phyloP scores from a whole-genome alignment of 2,888 invertebrate genomes.

The Cordilura impudica region DNA sequence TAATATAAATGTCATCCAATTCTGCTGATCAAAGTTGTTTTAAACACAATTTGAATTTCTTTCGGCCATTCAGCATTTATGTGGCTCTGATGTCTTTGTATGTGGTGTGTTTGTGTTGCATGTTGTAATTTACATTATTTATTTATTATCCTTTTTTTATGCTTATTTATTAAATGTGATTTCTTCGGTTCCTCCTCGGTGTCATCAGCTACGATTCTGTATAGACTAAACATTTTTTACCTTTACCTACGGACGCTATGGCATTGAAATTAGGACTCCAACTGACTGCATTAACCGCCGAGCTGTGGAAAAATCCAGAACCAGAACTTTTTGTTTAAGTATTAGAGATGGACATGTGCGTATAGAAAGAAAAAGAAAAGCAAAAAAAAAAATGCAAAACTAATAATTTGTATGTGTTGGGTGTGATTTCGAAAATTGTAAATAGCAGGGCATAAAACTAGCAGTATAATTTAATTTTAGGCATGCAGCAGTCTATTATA shows the following conservation, averaged over 20 bases:
- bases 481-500: neutral
- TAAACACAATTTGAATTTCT: neutral
- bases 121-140: neutral
- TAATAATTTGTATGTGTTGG: constrained; percentile 41
- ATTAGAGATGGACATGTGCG: constrained; percentile 1
- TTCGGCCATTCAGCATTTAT: neutral
- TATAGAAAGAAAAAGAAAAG: constrained; percentile 50
- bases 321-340: constrained; percentile 66
- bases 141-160: neutral
- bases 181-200: constrained; percentile 14
- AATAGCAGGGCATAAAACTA: neutral
- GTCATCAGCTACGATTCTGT: constrained; percentile 80
- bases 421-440: neutral
- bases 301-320: constrained; percentile 81
- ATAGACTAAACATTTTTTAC: constrained; percentile 90
- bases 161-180: neutral
- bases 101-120: too few species aligned
- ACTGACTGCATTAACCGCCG: constrained; percentile 90
- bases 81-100: neutral
- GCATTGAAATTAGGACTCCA: constrained; percentile 92
- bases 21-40: neutral
- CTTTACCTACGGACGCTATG: constrained; percentile 89
- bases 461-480: neutral
- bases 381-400: constrained; percentile 37
- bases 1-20: neutral